Base-by-base conservation (phyloP, 2,888 invertebrate genomes). In the Pristionchus japonicus region DNA sequence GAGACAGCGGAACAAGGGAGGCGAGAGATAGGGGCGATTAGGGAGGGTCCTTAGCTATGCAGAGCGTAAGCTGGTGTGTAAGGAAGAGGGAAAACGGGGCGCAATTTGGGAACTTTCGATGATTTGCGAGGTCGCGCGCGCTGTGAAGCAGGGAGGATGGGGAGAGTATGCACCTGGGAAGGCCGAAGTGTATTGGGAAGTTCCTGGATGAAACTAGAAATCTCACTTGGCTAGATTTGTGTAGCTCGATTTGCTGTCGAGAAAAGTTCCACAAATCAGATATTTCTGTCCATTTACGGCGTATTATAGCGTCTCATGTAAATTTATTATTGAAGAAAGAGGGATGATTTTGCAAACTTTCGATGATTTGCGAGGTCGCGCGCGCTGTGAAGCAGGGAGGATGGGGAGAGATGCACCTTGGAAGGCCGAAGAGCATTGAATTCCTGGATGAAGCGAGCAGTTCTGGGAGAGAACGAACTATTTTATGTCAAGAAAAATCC, bases 361-460 rank as follows among this genome's bases (percentile, higher is more conserved):
- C 34, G 70, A 70, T 70, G 70, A 70, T 70, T 34, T 34, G 70
- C 70, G 70, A 70, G 70, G 70, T 70, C 70, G 37, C 37, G n/a
- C n/a, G n/a, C 43, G 43, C 11, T 9, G 43, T 43, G 43, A 11
- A 43, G 57, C 17, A n/a, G 23, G 57, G 6, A 57, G 57, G 57
- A n/a, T 13, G 57, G 20, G 6, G 57, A 57, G 57, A n/a, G 57
- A 15, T 57, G 57, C 57, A 23, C 57, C 17, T 7, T 4, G 57
- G 7, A n/a, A n/a, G 43, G 6, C 7, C 11, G 43, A 43, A 43
- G 43, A 43, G 43, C 11, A 11, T 43, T 6, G 43, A 43, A 11
- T 43, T n/a, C n/a, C n/a, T n/a, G n/a, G n/a, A n/a, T n/a, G n/a
- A n/a, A n/a, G n/a, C n/a, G n/a, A n/a, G n/a, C n/a, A n/a, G n/a